phyloP scores from a whole-genome alignment of 2,888 invertebrate genomes.

The Tinea trinotella region DNA sequence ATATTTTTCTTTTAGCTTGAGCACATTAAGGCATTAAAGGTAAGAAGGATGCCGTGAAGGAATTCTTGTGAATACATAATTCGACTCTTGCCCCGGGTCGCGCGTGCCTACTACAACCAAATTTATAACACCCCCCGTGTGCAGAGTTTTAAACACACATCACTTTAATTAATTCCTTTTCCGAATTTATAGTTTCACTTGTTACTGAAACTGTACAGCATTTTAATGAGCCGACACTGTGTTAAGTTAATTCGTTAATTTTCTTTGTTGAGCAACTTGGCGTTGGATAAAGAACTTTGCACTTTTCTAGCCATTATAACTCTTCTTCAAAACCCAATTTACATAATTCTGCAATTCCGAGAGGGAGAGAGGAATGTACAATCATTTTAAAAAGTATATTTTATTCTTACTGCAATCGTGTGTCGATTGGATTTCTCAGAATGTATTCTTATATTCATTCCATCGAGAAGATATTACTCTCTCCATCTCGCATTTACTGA shows the following conservation, averaged over 20 bases:
- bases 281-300: not conserved
- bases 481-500: not conserved
- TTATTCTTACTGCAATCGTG: slow-evolving; percentile 1
- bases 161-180: slow-evolving; percentile 49
- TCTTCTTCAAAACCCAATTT: not conserved
- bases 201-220: slow-evolving; percentile 21
- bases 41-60: slow-evolving; percentile 28
- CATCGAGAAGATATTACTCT: not conserved
- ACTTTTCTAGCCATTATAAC: slow-evolving; percentile 8
- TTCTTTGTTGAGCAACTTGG: slow-evolving; percentile 9
- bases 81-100: slow-evolving; percentile 21
- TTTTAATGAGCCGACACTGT: slow-evolving; percentile 14
- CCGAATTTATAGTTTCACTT: slow-evolving; percentile 37
- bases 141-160: slow-evolving; percentile 45
- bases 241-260: slow-evolving; percentile 16
- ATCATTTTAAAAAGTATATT: slow-evolving; percentile 2
- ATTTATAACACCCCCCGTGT: slow-evolving; percentile 44
- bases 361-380: not conserved
- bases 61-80: slow-evolving; percentile 39
- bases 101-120: slow-evolving; percentile 40
- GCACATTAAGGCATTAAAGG: not conserved
- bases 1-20: not conserved
- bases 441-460: not conserved
- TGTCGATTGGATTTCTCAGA: not conserved
- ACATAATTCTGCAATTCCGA: slow-evolving; percentile 10